These are phyloP conservation scores for Thalassarche chlororhynchos DNA, from an alignment of 2,113 vertebrate species.

Conservation along the genomic window DNA sequence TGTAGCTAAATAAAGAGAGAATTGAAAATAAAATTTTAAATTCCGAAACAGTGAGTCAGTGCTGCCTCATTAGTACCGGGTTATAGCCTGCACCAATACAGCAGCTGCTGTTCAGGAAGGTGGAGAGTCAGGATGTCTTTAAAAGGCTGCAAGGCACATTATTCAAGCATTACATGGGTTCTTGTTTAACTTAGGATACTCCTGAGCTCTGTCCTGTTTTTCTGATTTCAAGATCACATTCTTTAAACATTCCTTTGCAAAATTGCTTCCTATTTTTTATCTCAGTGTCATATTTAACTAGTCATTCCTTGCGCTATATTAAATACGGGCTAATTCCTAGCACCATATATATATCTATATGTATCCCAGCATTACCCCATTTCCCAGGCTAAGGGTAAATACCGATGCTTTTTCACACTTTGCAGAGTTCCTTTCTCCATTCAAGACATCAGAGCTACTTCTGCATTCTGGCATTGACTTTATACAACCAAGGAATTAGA, in stretches of 20 bases:
- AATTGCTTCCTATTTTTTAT: background rate
- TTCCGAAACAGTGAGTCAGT: background rate
- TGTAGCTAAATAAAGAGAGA: background rate
- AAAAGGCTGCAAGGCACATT: background rate
- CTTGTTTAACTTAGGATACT: background rate
- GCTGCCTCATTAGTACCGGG: background rate
- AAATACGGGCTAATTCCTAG: background rate
- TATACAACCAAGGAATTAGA: conserved; percentile 58
- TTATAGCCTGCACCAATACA: background rate
- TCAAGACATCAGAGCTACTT: conserved; percentile 34
- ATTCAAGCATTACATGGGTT: background rate
- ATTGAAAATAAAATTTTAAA: background rate
- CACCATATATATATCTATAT: background rate
- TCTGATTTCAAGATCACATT: background rate
- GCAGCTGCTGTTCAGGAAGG: background rate
- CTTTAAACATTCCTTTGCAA: background rate
- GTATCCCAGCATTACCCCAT: background rate
- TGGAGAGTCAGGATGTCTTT: background rate
- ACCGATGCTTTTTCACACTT: background rate
- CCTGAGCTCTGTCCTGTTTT: background rate
- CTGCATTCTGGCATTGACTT: conserved; percentile 26
- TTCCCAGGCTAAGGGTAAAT: background rate
- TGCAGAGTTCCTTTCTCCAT: background rate
- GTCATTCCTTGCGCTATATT: background rate
- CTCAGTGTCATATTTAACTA: background rate